Percentiles rank a stretch among this genome's conserved stretches.
phyloP scores from a whole-genome alignment of 2,888 invertebrate species.

The Heterodera filipjevi region DNA sequence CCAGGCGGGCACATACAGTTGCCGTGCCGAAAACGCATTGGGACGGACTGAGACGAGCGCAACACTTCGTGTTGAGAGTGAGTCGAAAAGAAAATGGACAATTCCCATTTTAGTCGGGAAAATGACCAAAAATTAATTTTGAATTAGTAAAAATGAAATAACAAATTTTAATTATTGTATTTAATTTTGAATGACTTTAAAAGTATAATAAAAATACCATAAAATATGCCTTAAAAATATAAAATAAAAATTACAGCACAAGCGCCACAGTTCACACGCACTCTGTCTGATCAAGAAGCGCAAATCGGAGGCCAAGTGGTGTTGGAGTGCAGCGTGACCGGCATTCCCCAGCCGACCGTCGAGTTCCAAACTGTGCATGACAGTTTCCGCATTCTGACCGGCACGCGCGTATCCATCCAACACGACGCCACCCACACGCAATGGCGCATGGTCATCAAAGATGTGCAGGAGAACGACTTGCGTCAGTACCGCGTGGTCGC shows the following conservation, averaged over 20 bases:
- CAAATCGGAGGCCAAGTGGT: slow-evolving; percentile 58
- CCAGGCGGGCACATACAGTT: slow-evolving; percentile 51
- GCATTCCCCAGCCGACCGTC: slow-evolving; percentile 60
- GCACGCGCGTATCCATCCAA: slow-evolving; percentile 53
- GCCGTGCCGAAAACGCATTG: slow-evolving; percentile 61
- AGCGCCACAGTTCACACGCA: slow-evolving; percentile 61
- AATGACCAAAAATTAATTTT: no score
- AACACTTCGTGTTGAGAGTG: slow-evolving; percentile 55
- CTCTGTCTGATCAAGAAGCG: slow-evolving; percentile 53
- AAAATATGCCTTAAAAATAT: no score
- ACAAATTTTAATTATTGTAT: no score
- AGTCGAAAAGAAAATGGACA: no score
- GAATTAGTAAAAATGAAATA: no score
- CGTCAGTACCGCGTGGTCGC: slow-evolving; percentile 73
- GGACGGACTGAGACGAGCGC: slow-evolving; percentile 58
- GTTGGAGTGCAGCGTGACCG: slow-evolving; percentile 62
- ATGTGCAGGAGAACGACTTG: slow-evolving; percentile 68
- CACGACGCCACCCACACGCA: slow-evolving; percentile 62
- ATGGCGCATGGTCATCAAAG: slow-evolving; percentile 67
- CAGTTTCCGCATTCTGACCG: slow-evolving; percentile 43
- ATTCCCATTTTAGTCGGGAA: no score
- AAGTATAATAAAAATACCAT: no score
- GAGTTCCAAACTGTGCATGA: slow-evolving; percentile 56
- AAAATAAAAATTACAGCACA: slow-evolving; percentile 53
- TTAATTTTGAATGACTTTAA: no score